A percentile compares a stretch with the other conserved stretches of the same genome.
Conservation (phyloP, 2,888 invertebrate genomes). For the Lordiphosa fenestrarum region DNA sequence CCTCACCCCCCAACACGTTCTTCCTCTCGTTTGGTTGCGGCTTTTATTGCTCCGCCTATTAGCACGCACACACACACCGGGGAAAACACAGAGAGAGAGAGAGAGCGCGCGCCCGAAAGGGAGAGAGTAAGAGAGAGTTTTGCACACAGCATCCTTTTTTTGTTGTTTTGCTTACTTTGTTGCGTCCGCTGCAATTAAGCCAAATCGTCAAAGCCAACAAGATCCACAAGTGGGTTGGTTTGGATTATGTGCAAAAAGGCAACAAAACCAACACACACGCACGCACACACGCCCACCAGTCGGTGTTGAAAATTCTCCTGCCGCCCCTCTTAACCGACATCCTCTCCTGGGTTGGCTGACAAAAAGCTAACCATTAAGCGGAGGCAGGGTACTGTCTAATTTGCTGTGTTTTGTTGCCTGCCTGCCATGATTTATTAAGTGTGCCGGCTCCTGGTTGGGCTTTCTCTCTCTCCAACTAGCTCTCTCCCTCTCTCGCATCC, state of each 20-base stretch:
- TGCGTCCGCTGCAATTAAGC: conserved; percentile 60
- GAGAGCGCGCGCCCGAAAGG: conserved; percentile 5
- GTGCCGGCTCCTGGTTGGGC: conserved; percentile 27
- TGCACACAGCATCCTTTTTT: conserved; percentile 33
- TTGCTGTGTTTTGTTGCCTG: conserved; percentile 27
- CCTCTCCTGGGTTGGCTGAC: conserved; percentile 55
- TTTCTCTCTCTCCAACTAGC: conserved; percentile 32
- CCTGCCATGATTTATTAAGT: conserved; percentile 69
- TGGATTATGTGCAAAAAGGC: conserved; percentile 46
- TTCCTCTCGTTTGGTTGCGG: conserved; percentile 29
- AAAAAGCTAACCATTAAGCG: conserved; percentile 60
- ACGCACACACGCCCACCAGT: conserved; percentile 5
- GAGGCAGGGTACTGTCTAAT: conserved; percentile 45
- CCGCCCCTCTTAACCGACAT: neutral
- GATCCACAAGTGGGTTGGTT: conserved; percentile 66
- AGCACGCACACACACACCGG: conserved; percentile 44
- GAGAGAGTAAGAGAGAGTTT: conserved; percentile 17
- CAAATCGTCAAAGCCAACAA: conserved; percentile 69
- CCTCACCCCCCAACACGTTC: conserved; percentile 1
- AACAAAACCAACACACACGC: conserved; percentile 14
- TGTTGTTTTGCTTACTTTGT: conserved; percentile 16
- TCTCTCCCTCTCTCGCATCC: conserved; percentile 19
- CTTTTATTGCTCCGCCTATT: conserved; percentile 71
- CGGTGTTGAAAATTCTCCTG: neutral
- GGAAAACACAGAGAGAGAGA: conserved; percentile 2